phyloP scores from a whole-genome alignment of 2,113 vertebrate species.

The Leuciscus idus region DNA sequence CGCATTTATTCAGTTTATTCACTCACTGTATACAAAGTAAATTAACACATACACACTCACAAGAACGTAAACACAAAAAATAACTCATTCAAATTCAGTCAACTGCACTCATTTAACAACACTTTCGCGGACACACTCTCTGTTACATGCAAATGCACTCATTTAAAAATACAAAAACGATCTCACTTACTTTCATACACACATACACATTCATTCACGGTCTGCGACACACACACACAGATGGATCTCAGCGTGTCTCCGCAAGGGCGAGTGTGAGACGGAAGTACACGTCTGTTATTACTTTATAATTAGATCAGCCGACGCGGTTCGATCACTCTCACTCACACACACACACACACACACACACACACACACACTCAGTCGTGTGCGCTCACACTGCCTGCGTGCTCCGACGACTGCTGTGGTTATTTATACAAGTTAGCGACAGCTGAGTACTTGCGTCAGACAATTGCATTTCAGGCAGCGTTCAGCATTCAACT shows the following conservation, averaged over 20 bases:
- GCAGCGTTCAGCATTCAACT: not conserved
- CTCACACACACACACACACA: not conserved
- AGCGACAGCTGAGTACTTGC: not conserved
- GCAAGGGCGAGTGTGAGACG: constrained; percentile 28
- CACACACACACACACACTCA: constrained; percentile 16
- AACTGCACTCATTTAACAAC: not conserved
- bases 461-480: not conserved
- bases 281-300: constrained; percentile 52
- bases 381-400: not conserved
- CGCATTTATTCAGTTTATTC: constrained; percentile 5
- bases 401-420: not conserved
- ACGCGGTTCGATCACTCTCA: constrained; percentile 13
- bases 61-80: not conserved
- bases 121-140: not conserved
- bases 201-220: constrained; percentile 25
- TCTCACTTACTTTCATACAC: not conserved
- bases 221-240: constrained; percentile 45
- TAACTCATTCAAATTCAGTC: not conserved
- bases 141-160: not conserved
- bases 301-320: constrained; percentile 56
- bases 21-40: not conserved
- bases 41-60: not conserved
- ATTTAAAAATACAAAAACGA: not conserved
- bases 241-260: constrained; percentile 55
- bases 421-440: constrained; percentile 7